phyloP scores from a whole-genome alignment of 2,113 vertebrate genomes.

The Nicator chloris region DNA sequence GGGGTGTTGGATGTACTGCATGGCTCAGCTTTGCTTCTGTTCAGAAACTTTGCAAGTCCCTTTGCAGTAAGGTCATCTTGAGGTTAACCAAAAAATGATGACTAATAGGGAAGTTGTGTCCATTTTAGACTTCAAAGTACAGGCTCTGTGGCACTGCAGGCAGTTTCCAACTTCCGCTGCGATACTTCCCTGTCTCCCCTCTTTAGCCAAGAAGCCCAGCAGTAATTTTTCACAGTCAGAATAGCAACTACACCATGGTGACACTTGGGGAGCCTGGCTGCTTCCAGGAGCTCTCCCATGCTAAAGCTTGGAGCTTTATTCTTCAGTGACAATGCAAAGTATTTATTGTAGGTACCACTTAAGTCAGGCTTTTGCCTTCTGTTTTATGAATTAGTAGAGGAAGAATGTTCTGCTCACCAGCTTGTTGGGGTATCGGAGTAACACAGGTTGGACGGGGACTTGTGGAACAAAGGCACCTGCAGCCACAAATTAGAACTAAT shows the following conservation, averaged over 20 bases:
- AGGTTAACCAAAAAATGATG: neutral
- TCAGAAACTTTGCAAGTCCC: neutral
- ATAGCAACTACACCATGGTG: neutral
- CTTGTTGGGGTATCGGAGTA: constrained; percentile 91
- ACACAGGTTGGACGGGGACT: constrained; percentile 89
- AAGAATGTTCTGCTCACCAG: constrained; percentile 74
- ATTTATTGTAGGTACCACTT: neutral
- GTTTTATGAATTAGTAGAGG: neutral
- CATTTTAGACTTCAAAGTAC: neutral
- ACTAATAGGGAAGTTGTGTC: neutral
- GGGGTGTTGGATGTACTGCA: neutral
- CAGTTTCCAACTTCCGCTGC: constrained; percentile 11
- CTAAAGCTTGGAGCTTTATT: neutral
- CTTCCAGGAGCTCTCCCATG: neutral
- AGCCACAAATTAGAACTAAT: constrained; percentile 15
- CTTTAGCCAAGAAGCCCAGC: neutral
- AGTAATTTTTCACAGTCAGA: neutral
- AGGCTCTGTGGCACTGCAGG: neutral
- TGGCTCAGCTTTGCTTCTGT: neutral
- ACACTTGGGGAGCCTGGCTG: neutral
- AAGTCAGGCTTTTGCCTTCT: neutral
- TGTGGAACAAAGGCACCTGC: constrained; percentile 91
- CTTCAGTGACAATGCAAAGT: neutral
- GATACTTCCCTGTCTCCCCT: neutral
- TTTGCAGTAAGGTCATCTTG: neutral